phyloP scores from a whole-genome alignment of 2,888 invertebrate genomes.

The Pammene aurita region DNA sequence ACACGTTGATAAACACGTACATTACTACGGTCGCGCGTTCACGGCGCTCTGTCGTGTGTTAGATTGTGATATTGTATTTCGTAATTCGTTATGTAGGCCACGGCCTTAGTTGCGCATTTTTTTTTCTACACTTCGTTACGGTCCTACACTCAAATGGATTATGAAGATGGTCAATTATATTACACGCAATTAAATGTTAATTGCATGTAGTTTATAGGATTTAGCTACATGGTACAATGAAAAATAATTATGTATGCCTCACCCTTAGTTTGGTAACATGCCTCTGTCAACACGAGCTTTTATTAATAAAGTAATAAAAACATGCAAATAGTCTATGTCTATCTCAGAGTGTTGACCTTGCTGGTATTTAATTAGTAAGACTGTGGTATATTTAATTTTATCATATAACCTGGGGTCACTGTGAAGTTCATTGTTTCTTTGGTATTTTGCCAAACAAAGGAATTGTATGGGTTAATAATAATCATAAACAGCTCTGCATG shows the following conservation, averaged over 20 bases:
- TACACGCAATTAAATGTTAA: conserved; percentile 40
- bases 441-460: conserved; percentile 56
- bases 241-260: conserved; percentile 4
- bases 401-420: conserved; percentile 44
- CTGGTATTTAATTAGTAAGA: conserved; percentile 31
- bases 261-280: conserved; percentile 18
- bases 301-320: conserved; percentile 33
- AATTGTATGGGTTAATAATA: conserved; percentile 22
- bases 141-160: conserved; percentile 49
- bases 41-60: conserved; percentile 73
- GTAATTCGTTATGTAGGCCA: conserved; percentile 80
- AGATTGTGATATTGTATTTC: conserved; percentile 71
- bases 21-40: conserved; percentile 57
- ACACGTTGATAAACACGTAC: conserved; percentile 71
- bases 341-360: conserved; percentile 39
- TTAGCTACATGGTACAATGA: conserved; percentile 11
- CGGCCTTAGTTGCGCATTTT: conserved; percentile 77
- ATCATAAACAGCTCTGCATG: conserved; percentile 23
- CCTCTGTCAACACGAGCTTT: conserved; percentile 34
- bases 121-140: conserved; percentile 61
- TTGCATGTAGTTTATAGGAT: conserved; percentile 11
- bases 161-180: conserved; percentile 35
- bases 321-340: conserved; percentile 8
- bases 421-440: conserved; percentile 53
- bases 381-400: conserved; percentile 33